phyloP scores from a whole-genome alignment of 2,113 vertebrate genomes.

The Lamprotornis superbus region DNA sequence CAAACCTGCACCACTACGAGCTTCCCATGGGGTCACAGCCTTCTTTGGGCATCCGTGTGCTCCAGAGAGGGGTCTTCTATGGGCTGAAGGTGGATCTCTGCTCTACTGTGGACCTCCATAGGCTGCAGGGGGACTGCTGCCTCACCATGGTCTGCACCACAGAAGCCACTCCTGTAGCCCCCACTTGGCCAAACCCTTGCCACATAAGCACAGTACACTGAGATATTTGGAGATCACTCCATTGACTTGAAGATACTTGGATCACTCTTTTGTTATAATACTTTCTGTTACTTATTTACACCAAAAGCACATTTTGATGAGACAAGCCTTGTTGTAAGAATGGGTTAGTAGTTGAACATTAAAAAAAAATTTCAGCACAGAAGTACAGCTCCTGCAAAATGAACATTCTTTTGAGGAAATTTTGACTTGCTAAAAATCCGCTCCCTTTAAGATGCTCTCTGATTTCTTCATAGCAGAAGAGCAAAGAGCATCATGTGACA shows the following conservation, averaged over 20 bases:
- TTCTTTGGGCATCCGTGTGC: neutral
- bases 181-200: neutral
- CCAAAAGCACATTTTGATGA: neutral
- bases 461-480: neutral
- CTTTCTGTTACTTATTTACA: neutral
- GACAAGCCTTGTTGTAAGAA: neutral
- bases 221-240: neutral
- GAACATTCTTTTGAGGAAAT: neutral
- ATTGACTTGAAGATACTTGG: neutral
- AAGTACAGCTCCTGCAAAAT: neutral
- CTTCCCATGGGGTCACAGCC: neutral
- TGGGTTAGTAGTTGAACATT: neutral
- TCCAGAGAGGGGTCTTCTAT: rapidly evolving
- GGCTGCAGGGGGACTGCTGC: neutral
- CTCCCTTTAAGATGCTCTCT: neutral
- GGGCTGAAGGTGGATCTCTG: neutral
- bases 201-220: neutral
- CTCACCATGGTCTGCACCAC: neutral
- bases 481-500: neutral
- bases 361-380: neutral
- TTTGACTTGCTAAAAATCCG: neutral
- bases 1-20: neutral
- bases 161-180: neutral
- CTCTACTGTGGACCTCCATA: neutral
- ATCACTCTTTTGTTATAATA: neutral